Conservation (phyloP, 2,888 invertebrate species). For the Eledona agricola region DNA sequence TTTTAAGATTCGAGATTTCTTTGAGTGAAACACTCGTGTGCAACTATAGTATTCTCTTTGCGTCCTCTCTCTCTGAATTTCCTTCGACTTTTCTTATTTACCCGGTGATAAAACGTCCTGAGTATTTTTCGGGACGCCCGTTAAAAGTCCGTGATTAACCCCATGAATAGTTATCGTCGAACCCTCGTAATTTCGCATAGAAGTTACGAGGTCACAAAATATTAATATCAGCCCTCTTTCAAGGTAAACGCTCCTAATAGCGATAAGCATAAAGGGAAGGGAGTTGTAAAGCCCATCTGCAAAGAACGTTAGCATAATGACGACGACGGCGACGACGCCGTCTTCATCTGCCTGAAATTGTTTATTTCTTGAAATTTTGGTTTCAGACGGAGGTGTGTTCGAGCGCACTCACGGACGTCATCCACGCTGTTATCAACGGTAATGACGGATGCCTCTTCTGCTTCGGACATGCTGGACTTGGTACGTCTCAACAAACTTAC, state of each 20-base stretch:
- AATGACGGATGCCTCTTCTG: constrained; percentile 92
- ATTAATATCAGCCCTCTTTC: constrained; percentile 31
- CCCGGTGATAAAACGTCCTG: background rate
- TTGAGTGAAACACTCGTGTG: constrained; percentile 43
- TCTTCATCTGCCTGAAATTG: constrained; percentile 30
- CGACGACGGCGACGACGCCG: constrained; percentile 20
- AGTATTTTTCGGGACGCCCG: constrained; percentile 2
- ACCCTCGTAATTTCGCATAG: constrained; percentile 12
- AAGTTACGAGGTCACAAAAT: constrained; percentile 34
- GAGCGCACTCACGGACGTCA: constrained; percentile 90
- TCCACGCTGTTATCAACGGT: constrained; percentile 94
- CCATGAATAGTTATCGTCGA: constrained; percentile 20
- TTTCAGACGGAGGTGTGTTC: constrained; percentile 92
- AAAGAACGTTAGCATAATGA: constrained; percentile 23
- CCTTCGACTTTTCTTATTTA: no score
- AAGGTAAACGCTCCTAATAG: constrained; percentile 23
- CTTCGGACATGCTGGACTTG: constrained; percentile 88
- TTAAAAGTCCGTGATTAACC: constrained; percentile 9
- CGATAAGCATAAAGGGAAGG: constrained; percentile 30
- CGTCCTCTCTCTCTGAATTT: constrained; percentile 21
- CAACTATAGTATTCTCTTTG: constrained; percentile 36
- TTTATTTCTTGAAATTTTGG: constrained; percentile 48
- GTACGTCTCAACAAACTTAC: no score
- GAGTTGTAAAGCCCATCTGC: constrained; percentile 28
- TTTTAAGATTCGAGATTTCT: constrained; percentile 59